Evolutionary conservation across 1,140 invertebrate genomes (phyloP).

Genomic region (Sinonovacula constricta): DNA sequence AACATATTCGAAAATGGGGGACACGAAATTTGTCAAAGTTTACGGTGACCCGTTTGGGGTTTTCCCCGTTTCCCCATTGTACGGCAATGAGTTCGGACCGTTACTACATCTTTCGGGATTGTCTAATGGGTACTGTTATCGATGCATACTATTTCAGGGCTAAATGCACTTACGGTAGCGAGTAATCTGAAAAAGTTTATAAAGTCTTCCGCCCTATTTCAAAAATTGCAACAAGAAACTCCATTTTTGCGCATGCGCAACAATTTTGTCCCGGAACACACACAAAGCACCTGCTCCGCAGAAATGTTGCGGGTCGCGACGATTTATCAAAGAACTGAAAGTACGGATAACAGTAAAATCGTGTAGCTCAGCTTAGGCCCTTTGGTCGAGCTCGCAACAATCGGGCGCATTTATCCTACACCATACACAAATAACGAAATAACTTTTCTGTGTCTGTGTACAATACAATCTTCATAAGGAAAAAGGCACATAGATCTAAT

Average conservation of each 20-base stretch:
- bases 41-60: slow-evolving; percentile 23
- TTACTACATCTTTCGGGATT: background rate
- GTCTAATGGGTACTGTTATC: background rate
- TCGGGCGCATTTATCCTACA: too few species aligned
- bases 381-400: too few species aligned
- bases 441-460: too few species aligned
- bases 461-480: too few species aligned
- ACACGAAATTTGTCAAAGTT: slow-evolving; percentile 4
- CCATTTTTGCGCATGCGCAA: slow-evolving; percentile 50
- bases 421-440: too few species aligned
- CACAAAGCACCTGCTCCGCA: too few species aligned
- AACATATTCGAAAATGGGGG: background rate
- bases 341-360: too few species aligned
- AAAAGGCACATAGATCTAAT: too few species aligned
- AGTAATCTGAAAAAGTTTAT: slow-evolving; percentile 16
- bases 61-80: slow-evolving; percentile 11
- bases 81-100: background rate
- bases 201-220: slow-evolving; percentile 53
- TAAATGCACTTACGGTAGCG: background rate
- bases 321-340: too few species aligned
- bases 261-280: too few species aligned
- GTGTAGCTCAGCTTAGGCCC: too few species aligned
- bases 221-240: slow-evolving; percentile 52
- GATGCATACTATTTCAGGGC: background rate
- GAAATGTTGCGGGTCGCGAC: too few species aligned